These are phyloP conservation scores for Pachyseris speciosa DNA, from an alignment of 64 coral and sea anemone genomes.

Conservation along the genomic window DNA sequence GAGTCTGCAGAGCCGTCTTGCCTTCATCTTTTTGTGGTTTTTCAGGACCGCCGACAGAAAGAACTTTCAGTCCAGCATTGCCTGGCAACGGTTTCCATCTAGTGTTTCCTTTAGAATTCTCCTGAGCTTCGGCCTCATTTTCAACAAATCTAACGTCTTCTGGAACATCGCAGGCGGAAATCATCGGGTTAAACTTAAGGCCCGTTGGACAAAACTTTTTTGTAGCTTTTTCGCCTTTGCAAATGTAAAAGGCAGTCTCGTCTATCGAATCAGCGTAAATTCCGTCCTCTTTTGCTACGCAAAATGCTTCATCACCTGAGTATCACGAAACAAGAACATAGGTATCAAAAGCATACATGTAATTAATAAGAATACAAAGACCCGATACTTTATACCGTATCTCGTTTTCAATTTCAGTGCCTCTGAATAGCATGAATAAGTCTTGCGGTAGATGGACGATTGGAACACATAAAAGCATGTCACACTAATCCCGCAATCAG, in stretches of 20 bases:
- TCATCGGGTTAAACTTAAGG: constrained; percentile 55
- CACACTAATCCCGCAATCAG: too few relatives aligned
- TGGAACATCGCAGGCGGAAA: constrained; percentile 35
- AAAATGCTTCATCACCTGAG: constrained; percentile 38
- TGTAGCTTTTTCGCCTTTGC: constrained; percentile 19
- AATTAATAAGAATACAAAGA: too few relatives aligned
- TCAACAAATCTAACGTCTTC: constrained; percentile 26
- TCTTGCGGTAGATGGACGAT: too few relatives aligned
- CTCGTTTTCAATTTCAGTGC: too few relatives aligned
- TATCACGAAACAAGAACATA: not conserved
- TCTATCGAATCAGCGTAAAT: constrained; percentile 58
- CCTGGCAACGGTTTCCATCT: not conserved
- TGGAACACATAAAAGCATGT: too few relatives aligned
- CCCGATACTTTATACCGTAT: too few relatives aligned
- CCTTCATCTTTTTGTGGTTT: not conserved
- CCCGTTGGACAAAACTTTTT: constrained; percentile 62
- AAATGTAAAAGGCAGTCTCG: constrained; percentile 57
- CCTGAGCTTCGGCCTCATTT: not conserved
- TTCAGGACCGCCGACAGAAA: not conserved
- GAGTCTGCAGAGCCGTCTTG: not conserved
- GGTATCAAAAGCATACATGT: too few relatives aligned
- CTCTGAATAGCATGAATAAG: too few relatives aligned
- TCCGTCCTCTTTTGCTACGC: constrained; percentile 52
- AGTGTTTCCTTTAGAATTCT: not conserved
- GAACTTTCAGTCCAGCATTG: not conserved